Base-by-base conservation (phyloP, 2,797 vertebrate genomes). In the Dendrocincla fuliginosa region DNA sequence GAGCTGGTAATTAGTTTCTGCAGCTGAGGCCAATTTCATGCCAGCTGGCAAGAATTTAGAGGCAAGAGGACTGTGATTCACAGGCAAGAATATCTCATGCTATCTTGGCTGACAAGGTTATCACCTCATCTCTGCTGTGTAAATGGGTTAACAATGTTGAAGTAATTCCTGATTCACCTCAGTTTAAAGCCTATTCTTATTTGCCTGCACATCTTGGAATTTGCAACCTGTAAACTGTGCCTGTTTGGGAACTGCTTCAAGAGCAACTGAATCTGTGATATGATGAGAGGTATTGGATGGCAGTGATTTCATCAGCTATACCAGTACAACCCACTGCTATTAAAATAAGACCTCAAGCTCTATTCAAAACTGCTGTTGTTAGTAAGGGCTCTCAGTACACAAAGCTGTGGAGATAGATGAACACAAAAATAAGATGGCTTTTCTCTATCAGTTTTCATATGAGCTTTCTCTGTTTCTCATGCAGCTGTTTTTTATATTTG, bases 11-110 rank as follows among this genome's bases (percentile, higher is more conserved):
- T 94, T 95, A 94, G 67, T 77, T 89, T 52, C 64, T 90, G 78
- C 92, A 90, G 84, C 95, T 95, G 86, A 93, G 88, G 70, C 86
- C 53, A 93, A 79, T 93, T 95, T 94, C 70, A 79, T 89, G 90
- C 78, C 92, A 95, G 88, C 84, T 95, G 87, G 75, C 12, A 2
- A 65, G 77, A 91, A 95, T 69, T 93, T 37, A 94, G 67, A 92
- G 75, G 63, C 78, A 56, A 59, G 77, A 86, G 65, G 50, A 83
- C 56, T 93, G 81, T 93, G 80, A 84, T 83, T 90, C 55, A 71
- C 69, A 50, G 44, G 65, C 22, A 44, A 25, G 65, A 55, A 37
- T 84, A 49, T 75, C 61, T 78, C 41, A n/a, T 0, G 10, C 23
- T 50, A 28, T 50, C 16, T 81, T 88, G 74, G 47, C 52, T 93